A percentile compares a stretch with the other conserved stretches of the same genome.
Conservation (phyloP, 2,113 vertebrate species). For the Ornithorhynchus anatinus region DNA sequence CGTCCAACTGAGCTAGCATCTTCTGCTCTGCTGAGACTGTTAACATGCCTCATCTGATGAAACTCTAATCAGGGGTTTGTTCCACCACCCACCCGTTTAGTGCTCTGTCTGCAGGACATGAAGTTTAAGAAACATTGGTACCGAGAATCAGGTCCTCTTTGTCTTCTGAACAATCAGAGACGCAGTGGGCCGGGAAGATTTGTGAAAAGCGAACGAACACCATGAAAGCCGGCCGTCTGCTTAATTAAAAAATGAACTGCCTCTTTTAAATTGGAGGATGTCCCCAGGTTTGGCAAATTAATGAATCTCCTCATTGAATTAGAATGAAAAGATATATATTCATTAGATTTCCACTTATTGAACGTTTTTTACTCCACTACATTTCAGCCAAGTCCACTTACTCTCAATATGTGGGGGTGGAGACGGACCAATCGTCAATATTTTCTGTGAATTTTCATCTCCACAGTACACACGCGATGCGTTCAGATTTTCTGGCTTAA, state of each 20-base stretch:
- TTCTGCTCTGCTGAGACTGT: too few species aligned
- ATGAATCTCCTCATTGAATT: not conserved
- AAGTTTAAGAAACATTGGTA: not conserved
- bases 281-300: not conserved
- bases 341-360: not conserved
- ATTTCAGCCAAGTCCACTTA: not conserved
- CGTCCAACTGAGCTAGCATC: too few species aligned
- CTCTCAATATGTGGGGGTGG: not conserved
- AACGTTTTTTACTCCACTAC: not conserved
- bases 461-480: slow-evolving; percentile 17
- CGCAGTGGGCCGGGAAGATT: not conserved
- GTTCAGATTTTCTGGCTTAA: slow-evolving; percentile 35
- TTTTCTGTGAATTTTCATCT: slow-evolving; percentile 19
- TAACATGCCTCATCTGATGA: too few species aligned
- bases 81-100: too few species aligned
- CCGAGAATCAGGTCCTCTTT: not conserved
- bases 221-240: not conserved
- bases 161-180: not conserved
- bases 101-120: too few species aligned
- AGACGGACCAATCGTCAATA: not conserved
- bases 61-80: too few species aligned
- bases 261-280: not conserved
- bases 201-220: slow-evolving; percentile 1
- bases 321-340: not conserved
- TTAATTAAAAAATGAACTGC: not conserved